phyloP scores from a whole-genome alignment of 2,113 vertebrate genomes.

The Riparia riparia region DNA sequence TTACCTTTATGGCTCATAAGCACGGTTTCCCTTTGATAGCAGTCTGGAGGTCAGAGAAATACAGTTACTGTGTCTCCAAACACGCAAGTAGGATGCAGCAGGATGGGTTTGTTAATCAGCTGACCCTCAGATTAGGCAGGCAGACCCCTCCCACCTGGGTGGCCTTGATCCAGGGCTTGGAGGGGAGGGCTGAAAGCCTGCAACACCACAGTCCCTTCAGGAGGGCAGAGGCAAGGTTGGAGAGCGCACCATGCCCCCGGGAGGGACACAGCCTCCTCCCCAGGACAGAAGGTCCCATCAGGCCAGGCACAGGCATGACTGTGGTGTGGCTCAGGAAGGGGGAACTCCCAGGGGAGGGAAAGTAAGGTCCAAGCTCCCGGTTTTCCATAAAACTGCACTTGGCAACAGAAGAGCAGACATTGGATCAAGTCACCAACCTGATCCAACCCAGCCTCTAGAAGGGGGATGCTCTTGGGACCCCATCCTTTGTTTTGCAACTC shows the following conservation, averaged over 20 bases:
- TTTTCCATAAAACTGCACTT: accelerated
- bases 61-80: no score
- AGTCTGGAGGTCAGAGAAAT: not conserved
- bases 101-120: not conserved
- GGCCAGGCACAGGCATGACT: accelerated
- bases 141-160: accelerated
- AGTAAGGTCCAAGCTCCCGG: not conserved
- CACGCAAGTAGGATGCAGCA: accelerated
- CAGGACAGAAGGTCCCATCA: accelerated
- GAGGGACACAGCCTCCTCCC: not conserved
- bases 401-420: not conserved
- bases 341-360: not conserved
- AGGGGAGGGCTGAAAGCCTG: not conserved
- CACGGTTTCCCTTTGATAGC: not conserved
- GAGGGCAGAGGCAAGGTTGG: not conserved
- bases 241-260: accelerated
- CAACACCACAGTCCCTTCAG: accelerated
- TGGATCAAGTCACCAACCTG: not conserved
- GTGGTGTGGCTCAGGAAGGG: no score
- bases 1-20: not conserved
- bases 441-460: not conserved
- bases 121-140: not conserved
- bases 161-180: not conserved
- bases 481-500: not conserved
- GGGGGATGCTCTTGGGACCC: accelerated